Evolutionary conservation across 2,797 vertebrate genomes (phyloP), one percentile per base, ranked within the genome.

Genomic region (Labroides dimidiatus): DNA sequence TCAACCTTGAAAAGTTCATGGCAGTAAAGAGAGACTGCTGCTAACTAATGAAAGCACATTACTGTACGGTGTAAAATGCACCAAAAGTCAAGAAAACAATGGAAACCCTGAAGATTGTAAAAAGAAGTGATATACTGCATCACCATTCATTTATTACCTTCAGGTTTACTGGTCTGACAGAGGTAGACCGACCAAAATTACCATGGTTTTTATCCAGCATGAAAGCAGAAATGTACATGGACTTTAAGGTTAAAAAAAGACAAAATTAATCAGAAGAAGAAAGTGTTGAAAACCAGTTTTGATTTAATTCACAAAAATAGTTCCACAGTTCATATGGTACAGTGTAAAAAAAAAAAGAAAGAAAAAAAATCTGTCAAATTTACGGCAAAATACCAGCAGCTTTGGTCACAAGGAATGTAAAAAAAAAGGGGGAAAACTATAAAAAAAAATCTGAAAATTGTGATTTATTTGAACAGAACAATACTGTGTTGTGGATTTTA

Each of bases 1-100:
- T 67, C n/a, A 48, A 62, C 63, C 74, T 68, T 63, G 14, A 70
- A 69, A 76, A 62, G 76, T 73, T 82, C 52, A 69, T 10, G 74
- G 51, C 53, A 65, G 52, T 60, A 57, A 82, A 65, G 27, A 3
- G 37, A 24, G 36, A 54, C 7, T 7, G 15, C 45, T 48, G 21
- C 27, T 20, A 57, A 42, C 39, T 57, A 39, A 77, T 52, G 43
- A 67, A 78, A 54, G 55, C 20, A n/a, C 59, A 47, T 68, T 47
- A 58, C 45, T 63, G 53, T 39, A 54, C 44, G 15, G 42, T 10
- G 43, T 77, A 52, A 74, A 83, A 73, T 50, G 8, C 50, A 64
- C 17, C 33, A 30, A 36, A n/a, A 47, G 54, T 54, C 17, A 63
- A 39, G 17, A 56, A n/a, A 12, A 71, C 59, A 76, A 72, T 27